A percentile compares a stretch with the other conserved stretches of the same genome.
Evolutionary conservation across 2,888 invertebrate genomes (phyloP).

Genomic region (Eupithecia abbreviata): DNA sequence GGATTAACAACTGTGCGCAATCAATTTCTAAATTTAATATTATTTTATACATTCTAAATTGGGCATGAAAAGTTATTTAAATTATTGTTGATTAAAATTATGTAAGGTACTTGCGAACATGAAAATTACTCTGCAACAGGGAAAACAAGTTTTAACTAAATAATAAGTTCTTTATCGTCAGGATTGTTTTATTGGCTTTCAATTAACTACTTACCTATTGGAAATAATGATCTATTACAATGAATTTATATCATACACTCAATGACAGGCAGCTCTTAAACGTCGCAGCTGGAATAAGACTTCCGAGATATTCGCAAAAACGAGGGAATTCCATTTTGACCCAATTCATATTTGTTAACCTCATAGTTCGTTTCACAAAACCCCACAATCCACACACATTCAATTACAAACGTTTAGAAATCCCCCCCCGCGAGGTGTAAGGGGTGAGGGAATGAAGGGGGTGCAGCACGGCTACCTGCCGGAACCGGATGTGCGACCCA

Average conservation of each 20-base stretch:
- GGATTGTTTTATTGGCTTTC: background rate
- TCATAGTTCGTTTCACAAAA: conserved; percentile 19
- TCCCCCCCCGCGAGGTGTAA: conserved; percentile 13
- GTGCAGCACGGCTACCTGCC: conserved; percentile 48
- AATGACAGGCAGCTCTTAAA: background rate
- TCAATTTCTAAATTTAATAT: conserved; percentile 66
- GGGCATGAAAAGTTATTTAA: conserved; percentile 55
- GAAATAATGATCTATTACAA: background rate
- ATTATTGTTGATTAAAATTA: conserved; percentile 27
- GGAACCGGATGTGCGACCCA: conserved; percentile 64
- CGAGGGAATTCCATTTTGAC: background rate
- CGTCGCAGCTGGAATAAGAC: background rate
- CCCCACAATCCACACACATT: conserved; percentile 26
- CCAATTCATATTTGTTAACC: conserved; percentile 11
- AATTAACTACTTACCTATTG: background rate
- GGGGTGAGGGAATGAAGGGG: conserved; percentile 45
- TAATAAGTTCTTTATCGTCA: no score
- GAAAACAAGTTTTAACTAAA: no score
- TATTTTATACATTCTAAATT: conserved; percentile 58
- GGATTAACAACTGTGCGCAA: conserved; percentile 64
- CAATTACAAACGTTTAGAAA: conserved; percentile 36
- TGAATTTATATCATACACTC: background rate
- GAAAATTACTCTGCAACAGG: background rate
- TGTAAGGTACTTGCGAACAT: background rate
- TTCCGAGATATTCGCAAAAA: background rate